Evolutionary conservation across 2,797 vertebrate genomes (phyloP), one percentile per base, ranked within the genome.

Genomic region (Amblyopsis hoosieri): DNA sequence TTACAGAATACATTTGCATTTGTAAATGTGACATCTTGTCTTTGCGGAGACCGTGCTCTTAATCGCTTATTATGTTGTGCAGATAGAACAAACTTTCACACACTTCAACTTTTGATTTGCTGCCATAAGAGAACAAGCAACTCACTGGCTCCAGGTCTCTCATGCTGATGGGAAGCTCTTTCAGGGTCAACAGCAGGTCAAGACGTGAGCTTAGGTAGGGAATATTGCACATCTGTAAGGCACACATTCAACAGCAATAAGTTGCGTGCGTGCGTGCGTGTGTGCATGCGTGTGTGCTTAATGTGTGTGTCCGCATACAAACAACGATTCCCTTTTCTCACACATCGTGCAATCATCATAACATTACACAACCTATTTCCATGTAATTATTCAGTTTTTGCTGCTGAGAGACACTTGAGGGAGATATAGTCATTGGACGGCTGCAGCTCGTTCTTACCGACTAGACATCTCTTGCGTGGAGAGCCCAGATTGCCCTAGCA

Each of bases 141-240:
- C 94, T 94, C 78, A 94, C 91, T 2, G 93, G 93, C 60, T 93
- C 87, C 79, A 94, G 87, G 66, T 95, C 93, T 12, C 81, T 87
- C 80, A 93, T 87, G 81, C 85, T 91, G 66, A 74, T 76, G 0
- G 93, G 93, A 47, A 96, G 89, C 79, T 95, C 94, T 69, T 94
- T 90, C 62, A 94, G 66, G 1, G 77, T 90, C 76, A 95, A 88
- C 82, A 95, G 88, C 50, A 94, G 90, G 83, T 93, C 94, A 62
- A 95, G n/a, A 54, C 90, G 92, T 52, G 88, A 76, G 74, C 91
- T 93, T 81, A 94, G 80, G 80, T 87, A 84, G 0, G 94, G 85
- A 77, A 96, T 95, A 84, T 92, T 90, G 72, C 94, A 97, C 94
- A 95, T 94, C 95, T 95, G 85, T 42, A 52, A 48, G 64, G 33